phyloP scores from a whole-genome alignment of 2,888 invertebrate species.

The Taenaris catops region DNA sequence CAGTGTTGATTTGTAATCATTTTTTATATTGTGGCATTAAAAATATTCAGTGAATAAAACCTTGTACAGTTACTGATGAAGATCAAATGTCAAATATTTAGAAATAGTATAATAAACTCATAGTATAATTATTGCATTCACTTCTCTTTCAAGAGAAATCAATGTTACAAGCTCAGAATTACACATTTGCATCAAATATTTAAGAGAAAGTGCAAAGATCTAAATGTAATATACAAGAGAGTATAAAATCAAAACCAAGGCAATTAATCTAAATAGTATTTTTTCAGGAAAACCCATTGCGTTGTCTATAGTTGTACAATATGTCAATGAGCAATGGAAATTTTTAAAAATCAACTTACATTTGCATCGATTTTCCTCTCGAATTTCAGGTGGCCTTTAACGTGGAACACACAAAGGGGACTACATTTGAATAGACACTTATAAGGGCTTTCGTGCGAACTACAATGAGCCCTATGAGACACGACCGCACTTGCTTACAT shows the following conservation, averaged over 20 bases:
- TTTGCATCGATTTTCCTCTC: constrained; percentile 73
- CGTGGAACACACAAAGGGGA: constrained; percentile 57
- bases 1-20: no score
- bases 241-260: background rate
- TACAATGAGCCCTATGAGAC: constrained; percentile 73
- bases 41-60: no score
- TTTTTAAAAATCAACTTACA: constrained; percentile 45
- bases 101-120: background rate
- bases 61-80: no score
- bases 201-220: constrained; percentile 11
- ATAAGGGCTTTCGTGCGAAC: constrained; percentile 73
- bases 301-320: constrained; percentile 22
- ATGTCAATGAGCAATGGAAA: constrained; percentile 11
- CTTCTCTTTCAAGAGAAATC: constrained; percentile 8
- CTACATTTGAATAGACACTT: constrained; percentile 77
- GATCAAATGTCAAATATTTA: no score
- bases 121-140: background rate
- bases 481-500: constrained; percentile 70
- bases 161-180: no score
- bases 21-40: no score
- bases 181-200: background rate
- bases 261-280: constrained; percentile 4
- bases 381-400: constrained; percentile 54
- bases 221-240: no score
- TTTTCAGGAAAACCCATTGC: constrained; percentile 17